phyloP scores from a whole-genome alignment of 2,797 vertebrate genomes.

The Selene dorsalis region DNA sequence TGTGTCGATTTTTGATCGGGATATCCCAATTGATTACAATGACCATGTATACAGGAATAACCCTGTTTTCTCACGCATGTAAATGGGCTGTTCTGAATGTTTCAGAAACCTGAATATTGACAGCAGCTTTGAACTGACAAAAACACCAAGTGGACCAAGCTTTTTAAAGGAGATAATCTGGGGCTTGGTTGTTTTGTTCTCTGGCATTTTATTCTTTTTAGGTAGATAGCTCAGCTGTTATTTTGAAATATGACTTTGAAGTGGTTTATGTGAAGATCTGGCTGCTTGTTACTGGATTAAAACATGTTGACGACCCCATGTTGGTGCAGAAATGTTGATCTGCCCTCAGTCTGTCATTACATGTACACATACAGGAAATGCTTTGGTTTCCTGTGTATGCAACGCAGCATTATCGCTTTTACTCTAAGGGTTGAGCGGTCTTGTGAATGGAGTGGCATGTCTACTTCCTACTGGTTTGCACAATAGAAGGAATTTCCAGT shows the following conservation, averaged over 20 bases:
- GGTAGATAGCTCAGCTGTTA: too few relatives aligned
- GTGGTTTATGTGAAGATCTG: background rate
- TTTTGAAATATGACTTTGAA: background rate
- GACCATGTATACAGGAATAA: too few relatives aligned
- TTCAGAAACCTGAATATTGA: too few relatives aligned
- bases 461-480: slow-evolving; percentile 40
- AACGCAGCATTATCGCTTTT: slow-evolving; percentile 53
- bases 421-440: slow-evolving; percentile 28
- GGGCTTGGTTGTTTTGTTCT: too few relatives aligned
- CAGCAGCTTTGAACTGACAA: too few relatives aligned
- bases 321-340: slow-evolving; percentile 35
- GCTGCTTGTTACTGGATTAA: background rate
- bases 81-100: too few relatives aligned
- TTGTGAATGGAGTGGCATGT: slow-evolving; percentile 57
- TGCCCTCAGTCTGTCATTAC: slow-evolving; percentile 23
- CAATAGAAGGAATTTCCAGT: slow-evolving; percentile 37
- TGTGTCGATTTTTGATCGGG: too few relatives aligned
- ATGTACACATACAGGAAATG: slow-evolving; percentile 73
- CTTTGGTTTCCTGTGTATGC: slow-evolving; percentile 77
- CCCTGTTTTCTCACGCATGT: too few relatives aligned
- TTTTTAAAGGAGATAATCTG: too few relatives aligned
- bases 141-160: too few relatives aligned
- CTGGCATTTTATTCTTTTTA: too few relatives aligned
- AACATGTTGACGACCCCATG: slow-evolving; percentile 15
- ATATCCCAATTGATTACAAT: too few relatives aligned